These are phyloP conservation scores for Drepana falcataria DNA, from an alignment of 2,888 invertebrate species.

Conservation along the genomic window DNA sequence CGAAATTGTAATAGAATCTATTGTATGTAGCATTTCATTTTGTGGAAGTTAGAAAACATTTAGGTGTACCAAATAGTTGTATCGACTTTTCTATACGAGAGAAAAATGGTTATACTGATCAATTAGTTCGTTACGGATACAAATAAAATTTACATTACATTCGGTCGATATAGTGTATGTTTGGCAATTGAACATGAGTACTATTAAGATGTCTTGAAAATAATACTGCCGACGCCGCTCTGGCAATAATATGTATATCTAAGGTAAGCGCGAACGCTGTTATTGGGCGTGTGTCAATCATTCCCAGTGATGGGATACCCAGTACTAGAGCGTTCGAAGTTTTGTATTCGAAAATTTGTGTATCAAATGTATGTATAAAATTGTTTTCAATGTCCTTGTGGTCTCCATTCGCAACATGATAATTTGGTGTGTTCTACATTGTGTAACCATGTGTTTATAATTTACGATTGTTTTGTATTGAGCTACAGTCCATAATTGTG, in stretches of 20 bases:
- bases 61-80: constrained; percentile 77
- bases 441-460: constrained; percentile 33
- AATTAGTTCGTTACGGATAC: constrained; percentile 69
- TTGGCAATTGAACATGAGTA: constrained; percentile 70
- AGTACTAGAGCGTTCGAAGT: constrained; percentile 44
- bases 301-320: constrained; percentile 19
- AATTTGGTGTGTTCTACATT: background rate
- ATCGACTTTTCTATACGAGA: constrained; percentile 75
- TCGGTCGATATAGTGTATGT: constrained; percentile 36
- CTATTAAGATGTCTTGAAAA: constrained; percentile 68
- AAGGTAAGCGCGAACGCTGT: constrained; percentile 50
- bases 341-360: constrained; percentile 53
- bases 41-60: constrained; percentile 71
- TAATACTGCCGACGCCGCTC: constrained; percentile 70
- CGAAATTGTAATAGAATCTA: constrained; percentile 79
- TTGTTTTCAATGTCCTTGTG: constrained; percentile 75
- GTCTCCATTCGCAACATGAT: constrained; percentile 74
- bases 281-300: constrained; percentile 23
- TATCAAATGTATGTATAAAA: constrained; percentile 23
- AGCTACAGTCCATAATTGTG: constrained; percentile 56
- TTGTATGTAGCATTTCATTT: constrained; percentile 74
- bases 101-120: constrained; percentile 65
- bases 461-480: constrained; percentile 31
- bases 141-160: constrained; percentile 68
- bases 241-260: constrained; percentile 25